Evolutionary conservation across 2,113 vertebrate genomes (phyloP).

Genomic region (Puntigrus tetrazona): DNA sequence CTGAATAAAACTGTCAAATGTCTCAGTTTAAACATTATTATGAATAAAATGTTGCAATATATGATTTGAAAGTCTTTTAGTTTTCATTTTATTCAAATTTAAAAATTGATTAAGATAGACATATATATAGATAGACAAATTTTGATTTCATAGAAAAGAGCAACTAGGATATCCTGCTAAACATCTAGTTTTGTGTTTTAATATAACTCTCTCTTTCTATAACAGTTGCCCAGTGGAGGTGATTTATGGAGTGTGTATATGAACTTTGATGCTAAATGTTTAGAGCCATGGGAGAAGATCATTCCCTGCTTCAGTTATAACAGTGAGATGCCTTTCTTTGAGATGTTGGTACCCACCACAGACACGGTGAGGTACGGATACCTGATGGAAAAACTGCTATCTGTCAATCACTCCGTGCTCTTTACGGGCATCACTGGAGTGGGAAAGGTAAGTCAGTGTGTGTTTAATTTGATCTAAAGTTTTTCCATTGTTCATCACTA

Average conservation of each 20-base stretch:
- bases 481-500: not conserved
- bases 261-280: slow-evolving; percentile 76
- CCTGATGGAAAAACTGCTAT: slow-evolving; percentile 86
- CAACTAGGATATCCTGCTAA: not conserved
- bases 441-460: slow-evolving; percentile 78
- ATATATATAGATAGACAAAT: no score
- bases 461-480: not conserved
- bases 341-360: slow-evolving; percentile 86
- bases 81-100: no score
- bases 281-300: slow-evolving; percentile 83
- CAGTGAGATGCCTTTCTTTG: slow-evolving; percentile 81
- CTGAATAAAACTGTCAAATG: no score
- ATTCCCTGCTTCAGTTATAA: slow-evolving; percentile 81
- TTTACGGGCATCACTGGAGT: slow-evolving; percentile 87
- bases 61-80: no score
- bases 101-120: no score
- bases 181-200: not conserved
- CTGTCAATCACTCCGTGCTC: slow-evolving; percentile 80
- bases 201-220: not conserved
- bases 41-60: no score
- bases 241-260: slow-evolving; percentile 82
- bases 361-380: slow-evolving; percentile 88
- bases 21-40: no score
- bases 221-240: slow-evolving; percentile 77
- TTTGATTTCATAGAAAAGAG: not conserved